phyloP scores from a whole-genome alignment of 2,888 invertebrate genomes.

The Reticulitermes lucifugus region DNA sequence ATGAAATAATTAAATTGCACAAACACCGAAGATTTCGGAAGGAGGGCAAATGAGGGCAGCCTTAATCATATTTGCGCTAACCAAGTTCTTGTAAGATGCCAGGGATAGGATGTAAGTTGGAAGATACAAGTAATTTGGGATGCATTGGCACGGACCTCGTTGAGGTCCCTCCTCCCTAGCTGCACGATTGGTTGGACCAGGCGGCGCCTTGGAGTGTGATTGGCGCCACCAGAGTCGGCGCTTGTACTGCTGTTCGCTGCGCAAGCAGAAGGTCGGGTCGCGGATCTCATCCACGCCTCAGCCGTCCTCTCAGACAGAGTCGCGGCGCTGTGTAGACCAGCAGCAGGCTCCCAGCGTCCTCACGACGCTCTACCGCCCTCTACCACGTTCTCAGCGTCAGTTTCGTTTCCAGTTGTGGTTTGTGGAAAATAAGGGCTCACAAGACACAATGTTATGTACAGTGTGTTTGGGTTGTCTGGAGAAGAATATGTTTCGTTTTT shows the following conservation, averaged over 20 bases:
- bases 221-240: constrained; percentile 35
- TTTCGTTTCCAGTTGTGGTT: neutral
- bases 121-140: constrained; percentile 34
- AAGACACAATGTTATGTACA: neutral
- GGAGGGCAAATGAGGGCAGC: neutral
- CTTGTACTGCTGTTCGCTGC: neutral
- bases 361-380: neutral
- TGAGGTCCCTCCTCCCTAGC: constrained; percentile 19
- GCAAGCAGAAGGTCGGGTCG: neutral
- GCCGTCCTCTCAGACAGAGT: constrained; percentile 28
- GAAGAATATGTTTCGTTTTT: neutral
- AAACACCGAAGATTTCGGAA: neutral
- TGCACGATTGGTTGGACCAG: constrained; percentile 12
- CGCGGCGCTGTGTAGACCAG: neutral
- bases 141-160: constrained; percentile 19
- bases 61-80: constrained; percentile 32
- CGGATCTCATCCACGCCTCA: constrained; percentile 12
- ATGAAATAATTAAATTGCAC: neutral
- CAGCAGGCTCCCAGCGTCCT: neutral
- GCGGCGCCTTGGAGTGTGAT: constrained; percentile 23
- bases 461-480: neutral
- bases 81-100: constrained; percentile 25
- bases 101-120: constrained; percentile 11
- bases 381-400: neutral
- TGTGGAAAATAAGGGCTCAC: neutral